Percentiles rank a stretch among this genome's conserved stretches.
phyloP scores from a whole-genome alignment of 2,888 invertebrate genomes.

The Caenorhabditis angaria region DNA sequence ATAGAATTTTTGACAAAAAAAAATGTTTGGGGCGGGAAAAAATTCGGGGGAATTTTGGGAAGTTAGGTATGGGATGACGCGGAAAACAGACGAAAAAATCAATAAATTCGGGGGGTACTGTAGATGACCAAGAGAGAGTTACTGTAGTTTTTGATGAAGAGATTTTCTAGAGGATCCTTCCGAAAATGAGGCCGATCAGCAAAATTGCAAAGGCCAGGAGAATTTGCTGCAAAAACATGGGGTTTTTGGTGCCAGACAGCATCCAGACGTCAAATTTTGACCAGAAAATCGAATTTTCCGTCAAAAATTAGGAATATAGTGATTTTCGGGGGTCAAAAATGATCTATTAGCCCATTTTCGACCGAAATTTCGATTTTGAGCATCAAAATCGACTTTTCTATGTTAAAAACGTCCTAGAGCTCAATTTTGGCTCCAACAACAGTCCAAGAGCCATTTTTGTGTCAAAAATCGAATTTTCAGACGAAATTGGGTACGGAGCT shows the following conservation, averaged over 20 bases:
- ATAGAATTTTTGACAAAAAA: not conserved
- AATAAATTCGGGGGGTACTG: slow-evolving; percentile 3
- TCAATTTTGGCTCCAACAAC: no score
- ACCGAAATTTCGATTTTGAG: no score
- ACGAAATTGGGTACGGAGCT: no score
- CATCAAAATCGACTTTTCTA: no score
- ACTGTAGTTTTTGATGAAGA: not conserved
- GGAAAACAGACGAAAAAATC: slow-evolving; percentile 16
- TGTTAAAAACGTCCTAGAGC: no score
- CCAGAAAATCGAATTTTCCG: not conserved
- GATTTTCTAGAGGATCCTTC: slow-evolving; percentile 22
- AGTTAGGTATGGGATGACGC: no score
- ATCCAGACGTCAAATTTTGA: not conserved
- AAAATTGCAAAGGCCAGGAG: slow-evolving; percentile 65
- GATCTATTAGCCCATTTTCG: no score
- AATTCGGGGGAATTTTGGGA: not conserved
- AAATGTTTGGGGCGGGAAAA: slow-evolving; percentile 18
- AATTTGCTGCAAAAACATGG: slow-evolving; percentile 47
- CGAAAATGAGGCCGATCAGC: slow-evolving; percentile 68
- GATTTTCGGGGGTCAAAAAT: no score
- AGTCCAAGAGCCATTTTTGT: no score
- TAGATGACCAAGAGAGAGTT: slow-evolving; percentile 1
- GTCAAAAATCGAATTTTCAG: no score
- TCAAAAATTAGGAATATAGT: not conserved
- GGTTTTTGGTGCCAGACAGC: not conserved